A percentile compares a stretch with the other conserved stretches of the same genome.
phyloP scores from a whole-genome alignment of 2,113 vertebrate species.

The Dipodomys spectabilis region DNA sequence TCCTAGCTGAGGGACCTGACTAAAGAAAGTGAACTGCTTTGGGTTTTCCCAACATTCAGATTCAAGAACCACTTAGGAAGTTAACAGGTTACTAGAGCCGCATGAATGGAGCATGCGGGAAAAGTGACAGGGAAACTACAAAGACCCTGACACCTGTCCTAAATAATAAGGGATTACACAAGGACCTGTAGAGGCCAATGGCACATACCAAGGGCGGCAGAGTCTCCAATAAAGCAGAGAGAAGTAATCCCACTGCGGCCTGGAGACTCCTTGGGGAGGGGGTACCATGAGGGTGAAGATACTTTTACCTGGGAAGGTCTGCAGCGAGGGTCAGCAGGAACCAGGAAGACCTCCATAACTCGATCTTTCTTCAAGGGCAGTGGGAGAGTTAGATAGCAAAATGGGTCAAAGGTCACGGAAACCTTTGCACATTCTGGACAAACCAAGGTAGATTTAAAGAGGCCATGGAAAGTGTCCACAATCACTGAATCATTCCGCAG shows the following conservation, averaged over 20 bases:
- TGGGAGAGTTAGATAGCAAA: slow-evolving; percentile 95
- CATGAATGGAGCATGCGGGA: not conserved
- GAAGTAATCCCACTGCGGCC: not conserved
- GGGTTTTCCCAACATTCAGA: not conserved
- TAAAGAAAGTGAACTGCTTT: not conserved
- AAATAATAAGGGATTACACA: not conserved
- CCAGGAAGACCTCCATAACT: slow-evolving; percentile 93
- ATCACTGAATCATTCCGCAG: slow-evolving; percentile 94
- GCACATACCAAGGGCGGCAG: not conserved
- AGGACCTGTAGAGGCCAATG: not conserved
- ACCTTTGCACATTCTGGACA: slow-evolving; percentile 94
- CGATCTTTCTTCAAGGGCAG: slow-evolving; percentile 95
- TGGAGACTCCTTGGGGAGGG: not conserved
- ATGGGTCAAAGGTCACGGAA: slow-evolving; percentile 95
- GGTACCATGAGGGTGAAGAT: not conserved
- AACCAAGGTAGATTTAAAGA: slow-evolving; percentile 95
- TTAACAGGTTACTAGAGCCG: not conserved
- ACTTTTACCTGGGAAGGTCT: slow-evolving; percentile 93
- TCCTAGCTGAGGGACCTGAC: not conserved
- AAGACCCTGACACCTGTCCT: not conserved
- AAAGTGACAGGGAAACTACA: not conserved
- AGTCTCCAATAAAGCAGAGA: not conserved
- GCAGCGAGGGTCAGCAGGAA: slow-evolving; percentile 91
- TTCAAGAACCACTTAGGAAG: not conserved
- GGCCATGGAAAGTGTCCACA: slow-evolving; percentile 94